Conservation (phyloP, 2,113 vertebrate genomes). For the Zosterops lateralis region DNA sequence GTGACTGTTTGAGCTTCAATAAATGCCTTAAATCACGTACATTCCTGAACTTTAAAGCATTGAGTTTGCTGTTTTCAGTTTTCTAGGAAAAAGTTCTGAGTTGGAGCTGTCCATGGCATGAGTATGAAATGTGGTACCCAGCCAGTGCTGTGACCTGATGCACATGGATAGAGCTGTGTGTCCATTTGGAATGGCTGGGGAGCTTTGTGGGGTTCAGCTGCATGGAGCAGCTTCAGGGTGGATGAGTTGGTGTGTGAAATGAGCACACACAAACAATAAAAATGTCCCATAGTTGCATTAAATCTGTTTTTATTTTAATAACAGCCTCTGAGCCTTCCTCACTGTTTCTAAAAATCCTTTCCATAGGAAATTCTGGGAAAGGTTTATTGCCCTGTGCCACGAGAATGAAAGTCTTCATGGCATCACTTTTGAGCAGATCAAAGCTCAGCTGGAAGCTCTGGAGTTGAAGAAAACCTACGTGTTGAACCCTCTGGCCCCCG, state of each 20-base stretch:
- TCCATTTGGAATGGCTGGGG: not conserved
- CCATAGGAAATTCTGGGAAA: slow-evolving; percentile 97
- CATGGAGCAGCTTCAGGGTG: not conserved
- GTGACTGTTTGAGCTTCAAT: not conserved
- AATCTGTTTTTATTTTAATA: not conserved
- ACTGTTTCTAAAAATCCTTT: slow-evolving; percentile 30
- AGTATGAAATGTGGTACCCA: not conserved
- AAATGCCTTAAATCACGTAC: not conserved
- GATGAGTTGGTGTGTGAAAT: not conserved
- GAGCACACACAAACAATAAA: not conserved
- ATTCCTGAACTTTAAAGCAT: not conserved
- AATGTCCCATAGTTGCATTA: not conserved
- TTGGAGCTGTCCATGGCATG: not conserved
- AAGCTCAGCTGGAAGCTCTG: slow-evolving; percentile 94
- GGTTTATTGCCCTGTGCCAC: slow-evolving; percentile 95
- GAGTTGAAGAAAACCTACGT: slow-evolving; percentile 99
- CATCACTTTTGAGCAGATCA: slow-evolving; percentile 98
- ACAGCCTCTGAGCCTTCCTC: not conserved
- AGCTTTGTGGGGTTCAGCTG: not conserved
- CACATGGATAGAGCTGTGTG: not conserved
- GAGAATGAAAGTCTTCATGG: slow-evolving; percentile 95
- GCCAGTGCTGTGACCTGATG: not conserved
- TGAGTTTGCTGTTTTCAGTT: not conserved
- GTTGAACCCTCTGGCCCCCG: slow-evolving; percentile 94
- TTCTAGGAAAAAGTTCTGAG: not conserved